phyloP scores from a whole-genome alignment of 1,140 invertebrate species.

The Chlorops oryzae region DNA sequence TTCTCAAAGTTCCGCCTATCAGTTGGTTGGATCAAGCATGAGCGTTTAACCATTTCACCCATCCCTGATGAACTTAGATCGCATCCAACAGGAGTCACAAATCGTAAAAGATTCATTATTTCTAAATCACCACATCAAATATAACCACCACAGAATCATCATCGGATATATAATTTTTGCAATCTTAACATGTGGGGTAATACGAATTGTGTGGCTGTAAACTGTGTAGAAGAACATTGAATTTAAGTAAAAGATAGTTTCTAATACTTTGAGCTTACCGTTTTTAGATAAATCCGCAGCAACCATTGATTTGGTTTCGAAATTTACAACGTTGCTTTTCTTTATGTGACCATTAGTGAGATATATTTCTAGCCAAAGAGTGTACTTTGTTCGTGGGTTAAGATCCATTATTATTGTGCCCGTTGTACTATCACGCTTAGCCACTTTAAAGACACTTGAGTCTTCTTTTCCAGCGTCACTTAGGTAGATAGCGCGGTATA shows the following conservation, averaged over 20 bases:
- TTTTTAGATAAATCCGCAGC: slow-evolving; percentile 47
- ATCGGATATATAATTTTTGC: too few relatives aligned
- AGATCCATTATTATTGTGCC: slow-evolving; percentile 64
- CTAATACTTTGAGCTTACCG: slow-evolving; percentile 19
- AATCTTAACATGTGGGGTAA: too few relatives aligned
- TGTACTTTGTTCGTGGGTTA: slow-evolving; percentile 75
- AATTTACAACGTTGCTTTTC: slow-evolving; percentile 80
- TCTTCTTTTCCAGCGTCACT: slow-evolving; percentile 68
- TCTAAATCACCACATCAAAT: too few relatives aligned
- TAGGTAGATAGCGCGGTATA: slow-evolving; percentile 79
- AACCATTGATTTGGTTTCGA: slow-evolving; percentile 72
- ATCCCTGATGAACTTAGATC: too few relatives aligned
- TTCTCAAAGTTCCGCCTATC: too few relatives aligned
- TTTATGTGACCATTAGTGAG: slow-evolving; percentile 82
- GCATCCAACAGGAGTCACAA: too few relatives aligned
- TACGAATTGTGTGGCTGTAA: too few relatives aligned
- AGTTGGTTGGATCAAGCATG: too few relatives aligned
- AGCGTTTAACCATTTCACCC: too few relatives aligned
- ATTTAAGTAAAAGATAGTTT: background rate
- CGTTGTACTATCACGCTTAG: slow-evolving; percentile 69
- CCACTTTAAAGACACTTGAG: slow-evolving; percentile 75
- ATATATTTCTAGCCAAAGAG: slow-evolving; percentile 80
- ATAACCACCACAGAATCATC: too few relatives aligned
- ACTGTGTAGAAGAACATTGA: too few relatives aligned
- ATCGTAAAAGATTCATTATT: too few relatives aligned